These are phyloP conservation scores for Alces alces DNA, from an alignment of 2,113 vertebrate genomes.

Conservation along the genomic window DNA sequence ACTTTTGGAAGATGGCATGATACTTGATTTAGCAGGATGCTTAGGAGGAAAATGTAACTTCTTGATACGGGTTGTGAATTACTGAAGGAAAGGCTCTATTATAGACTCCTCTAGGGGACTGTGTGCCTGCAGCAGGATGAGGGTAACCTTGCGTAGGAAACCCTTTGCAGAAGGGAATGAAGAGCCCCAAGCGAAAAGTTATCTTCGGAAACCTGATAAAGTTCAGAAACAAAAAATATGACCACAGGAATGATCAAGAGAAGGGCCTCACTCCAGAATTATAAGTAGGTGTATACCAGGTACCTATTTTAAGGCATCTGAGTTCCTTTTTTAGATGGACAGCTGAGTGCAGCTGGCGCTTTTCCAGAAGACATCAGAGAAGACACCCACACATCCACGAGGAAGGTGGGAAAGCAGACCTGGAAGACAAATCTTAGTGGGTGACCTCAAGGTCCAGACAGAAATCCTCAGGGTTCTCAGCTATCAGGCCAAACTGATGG, in stretches of 20 bases:
- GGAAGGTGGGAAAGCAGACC: neutral
- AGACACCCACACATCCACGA: neutral
- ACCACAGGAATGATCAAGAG: neutral
- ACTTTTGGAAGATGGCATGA: neutral
- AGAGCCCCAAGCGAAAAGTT: neutral
- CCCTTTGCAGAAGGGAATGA: neutral
- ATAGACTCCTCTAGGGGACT: neutral
- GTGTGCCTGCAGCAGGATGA: neutral
- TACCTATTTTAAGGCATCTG: neutral
- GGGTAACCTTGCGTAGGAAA: neutral
- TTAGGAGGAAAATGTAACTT: neutral
- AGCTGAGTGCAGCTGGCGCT: neutral
- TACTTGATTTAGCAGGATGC: neutral
- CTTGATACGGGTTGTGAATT: neutral
- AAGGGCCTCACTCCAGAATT: neutral
- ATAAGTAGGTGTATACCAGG: neutral
- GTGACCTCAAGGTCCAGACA: neutral
- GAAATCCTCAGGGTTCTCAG: neutral
- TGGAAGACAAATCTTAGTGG: neutral
- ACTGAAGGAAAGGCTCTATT: neutral
- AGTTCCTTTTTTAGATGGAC: neutral
- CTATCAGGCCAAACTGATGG: neutral
- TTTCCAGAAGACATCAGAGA: neutral
- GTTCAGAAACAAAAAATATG: neutral
- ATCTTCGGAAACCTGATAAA: neutral